Evolutionary conservation across 2,888 invertebrate species (phyloP).

Genomic region (Parelbella ahira): DNA sequence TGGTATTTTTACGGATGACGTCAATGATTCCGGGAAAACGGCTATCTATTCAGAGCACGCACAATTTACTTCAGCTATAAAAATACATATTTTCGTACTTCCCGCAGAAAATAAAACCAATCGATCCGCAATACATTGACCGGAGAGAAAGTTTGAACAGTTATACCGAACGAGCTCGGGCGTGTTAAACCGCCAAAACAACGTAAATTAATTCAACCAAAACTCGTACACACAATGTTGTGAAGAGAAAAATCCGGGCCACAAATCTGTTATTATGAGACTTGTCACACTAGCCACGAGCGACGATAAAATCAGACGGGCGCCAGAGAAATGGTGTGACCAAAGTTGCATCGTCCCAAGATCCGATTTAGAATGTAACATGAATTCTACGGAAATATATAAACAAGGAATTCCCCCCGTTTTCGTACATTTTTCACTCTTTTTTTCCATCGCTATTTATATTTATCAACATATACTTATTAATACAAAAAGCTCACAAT

Average conservation of each 20-base stretch:
- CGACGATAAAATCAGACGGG: no score
- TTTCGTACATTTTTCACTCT: no score
- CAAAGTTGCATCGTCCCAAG: no score
- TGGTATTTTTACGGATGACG: no score
- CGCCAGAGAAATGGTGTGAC: no score
- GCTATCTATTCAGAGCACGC: slow-evolving; percentile 11
- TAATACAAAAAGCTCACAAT: no score
- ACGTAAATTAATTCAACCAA: slow-evolving; percentile 22
- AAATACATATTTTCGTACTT: slow-evolving; percentile 19
- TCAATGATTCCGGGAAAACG: slow-evolving; percentile 5
- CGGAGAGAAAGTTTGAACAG: slow-evolving; percentile 18
- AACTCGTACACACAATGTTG: slow-evolving; percentile 17
- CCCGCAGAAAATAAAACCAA: slow-evolving; percentile 17
- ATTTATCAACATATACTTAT: no score
- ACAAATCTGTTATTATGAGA: slow-evolving; percentile 26
- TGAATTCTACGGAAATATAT: no score
- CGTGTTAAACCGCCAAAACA: slow-evolving; percentile 22
- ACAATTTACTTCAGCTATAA: slow-evolving; percentile 18
- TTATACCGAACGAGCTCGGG: slow-evolving; percentile 13
- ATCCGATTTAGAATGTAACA: no score
- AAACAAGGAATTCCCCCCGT: no score
- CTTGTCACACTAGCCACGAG: background rate
- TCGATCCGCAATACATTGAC: slow-evolving; percentile 18
- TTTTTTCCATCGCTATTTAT: no score
- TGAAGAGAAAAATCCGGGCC: slow-evolving; percentile 26